Evolutionary conservation across 2,797 vertebrate genomes (phyloP).

Genomic region (Phalanger gymnotis): DNA sequence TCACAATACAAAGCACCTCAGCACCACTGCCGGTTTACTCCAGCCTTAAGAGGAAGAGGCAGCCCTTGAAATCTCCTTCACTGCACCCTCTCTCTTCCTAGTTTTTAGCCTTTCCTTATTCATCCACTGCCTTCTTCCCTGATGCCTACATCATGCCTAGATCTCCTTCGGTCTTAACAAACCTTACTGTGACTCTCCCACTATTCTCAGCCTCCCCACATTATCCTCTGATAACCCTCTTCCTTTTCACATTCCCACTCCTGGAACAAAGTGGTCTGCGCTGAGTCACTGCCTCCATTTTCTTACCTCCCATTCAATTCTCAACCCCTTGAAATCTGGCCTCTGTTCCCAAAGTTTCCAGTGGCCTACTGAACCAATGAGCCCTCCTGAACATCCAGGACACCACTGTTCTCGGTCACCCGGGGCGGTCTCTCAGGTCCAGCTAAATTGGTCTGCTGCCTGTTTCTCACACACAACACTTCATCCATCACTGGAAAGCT

Average conservation of each 20-base stretch:
- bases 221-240: neutral
- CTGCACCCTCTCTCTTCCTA: neutral
- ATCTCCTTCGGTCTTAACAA: neutral
- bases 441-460: neutral
- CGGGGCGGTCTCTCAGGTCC: neutral
- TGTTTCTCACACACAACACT: neutral
- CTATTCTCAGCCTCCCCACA: neutral
- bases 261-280: neutral
- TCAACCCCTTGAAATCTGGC: neutral
- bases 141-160: neutral
- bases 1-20: neutral
- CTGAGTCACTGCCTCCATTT: neutral
- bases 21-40: neutral
- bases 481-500: neutral
- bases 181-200: neutral
- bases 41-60: neutral
- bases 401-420: no score
- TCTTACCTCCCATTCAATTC: neutral
- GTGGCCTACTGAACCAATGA: neutral
- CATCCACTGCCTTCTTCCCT: neutral
- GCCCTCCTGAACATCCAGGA: neutral
- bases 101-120: neutral
- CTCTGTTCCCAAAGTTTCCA: neutral
- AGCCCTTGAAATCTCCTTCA: neutral
- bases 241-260: neutral